These are phyloP conservation scores for Cheilinus undulatus DNA, from an alignment of 2,113 vertebrate genomes.

Conservation along the genomic window DNA sequence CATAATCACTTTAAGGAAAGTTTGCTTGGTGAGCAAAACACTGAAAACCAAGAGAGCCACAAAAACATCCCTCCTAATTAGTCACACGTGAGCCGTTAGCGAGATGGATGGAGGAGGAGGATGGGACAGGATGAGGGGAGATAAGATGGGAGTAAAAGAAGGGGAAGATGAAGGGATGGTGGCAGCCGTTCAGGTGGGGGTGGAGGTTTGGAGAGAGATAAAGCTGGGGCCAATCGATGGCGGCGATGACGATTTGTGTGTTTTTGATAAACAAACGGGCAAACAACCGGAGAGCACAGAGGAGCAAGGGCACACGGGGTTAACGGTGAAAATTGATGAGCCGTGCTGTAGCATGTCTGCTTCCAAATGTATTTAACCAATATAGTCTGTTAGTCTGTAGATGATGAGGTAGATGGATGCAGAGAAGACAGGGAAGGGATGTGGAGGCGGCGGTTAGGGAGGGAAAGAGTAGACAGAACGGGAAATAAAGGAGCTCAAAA, in stretches of 20 bases:
- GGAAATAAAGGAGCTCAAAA: constrained; percentile 16
- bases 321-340: constrained; percentile 18
- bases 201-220: constrained; percentile 11
- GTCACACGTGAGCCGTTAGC: constrained; percentile 30
- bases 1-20: constrained; percentile 2
- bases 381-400: background rate
- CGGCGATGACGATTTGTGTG: background rate
- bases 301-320: background rate
- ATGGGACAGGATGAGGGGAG: constrained; percentile 1
- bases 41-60: background rate
- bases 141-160: background rate
- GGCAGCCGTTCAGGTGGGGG: constrained; percentile 16
- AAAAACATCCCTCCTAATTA: constrained; percentile 37
- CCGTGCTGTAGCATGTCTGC: constrained; percentile 43
- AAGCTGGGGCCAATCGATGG: constrained; percentile 36
- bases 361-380: constrained; percentile 36
- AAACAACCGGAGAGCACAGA: background rate
- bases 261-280: constrained; percentile 32
- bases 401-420: constrained; percentile 10
- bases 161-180: constrained; percentile 31
- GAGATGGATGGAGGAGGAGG: constrained; percentile 36
- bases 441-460: background rate
- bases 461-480: constrained; percentile 5
- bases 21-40: constrained; percentile 22
- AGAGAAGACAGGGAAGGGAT: background rate